These are phyloP conservation scores for Lophius americanus DNA, from an alignment of 2,797 vertebrate species.

Conservation along the genomic window DNA sequence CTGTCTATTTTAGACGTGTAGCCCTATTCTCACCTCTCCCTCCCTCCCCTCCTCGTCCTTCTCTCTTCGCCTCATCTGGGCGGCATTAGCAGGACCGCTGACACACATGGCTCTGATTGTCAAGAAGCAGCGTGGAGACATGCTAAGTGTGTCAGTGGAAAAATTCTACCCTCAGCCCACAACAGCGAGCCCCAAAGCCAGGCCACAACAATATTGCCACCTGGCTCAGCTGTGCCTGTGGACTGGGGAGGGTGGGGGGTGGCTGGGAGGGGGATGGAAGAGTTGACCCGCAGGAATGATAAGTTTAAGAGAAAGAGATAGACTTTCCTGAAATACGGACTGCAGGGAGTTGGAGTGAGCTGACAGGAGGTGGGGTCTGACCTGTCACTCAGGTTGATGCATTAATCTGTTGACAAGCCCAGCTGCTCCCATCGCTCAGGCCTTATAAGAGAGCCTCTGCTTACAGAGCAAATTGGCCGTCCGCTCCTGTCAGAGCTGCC, in stretches of 20 bases:
- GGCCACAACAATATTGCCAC: slow-evolving; percentile 65
- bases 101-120: slow-evolving; percentile 71
- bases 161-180: slow-evolving; percentile 58
- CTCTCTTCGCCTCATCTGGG: slow-evolving; percentile 77
- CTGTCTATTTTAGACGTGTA: slow-evolving; percentile 51
- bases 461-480: slow-evolving; percentile 71
- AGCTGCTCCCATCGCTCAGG: slow-evolving; percentile 74
- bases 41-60: slow-evolving; percentile 26
- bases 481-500: slow-evolving; percentile 64
- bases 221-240: slow-evolving; percentile 50
- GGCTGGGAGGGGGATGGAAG: not conserved
- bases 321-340: slow-evolving; percentile 32
- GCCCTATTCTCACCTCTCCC: slow-evolving; percentile 25
- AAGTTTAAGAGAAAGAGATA: slow-evolving; percentile 34
- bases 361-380: slow-evolving; percentile 62
- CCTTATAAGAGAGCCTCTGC: slow-evolving; percentile 51
- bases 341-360: slow-evolving; percentile 38
- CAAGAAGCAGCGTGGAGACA: slow-evolving; percentile 57
- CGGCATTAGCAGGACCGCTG: slow-evolving; percentile 72
- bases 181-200: slow-evolving; percentile 34
- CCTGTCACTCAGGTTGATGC: slow-evolving; percentile 77
- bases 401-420: slow-evolving; percentile 80
- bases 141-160: slow-evolving; percentile 72
- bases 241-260: not conserved
- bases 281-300: slow-evolving; percentile 44